These are phyloP conservation scores for Scomber colias DNA, from an alignment of 2,113 vertebrate species.

Conservation along the genomic window DNA sequence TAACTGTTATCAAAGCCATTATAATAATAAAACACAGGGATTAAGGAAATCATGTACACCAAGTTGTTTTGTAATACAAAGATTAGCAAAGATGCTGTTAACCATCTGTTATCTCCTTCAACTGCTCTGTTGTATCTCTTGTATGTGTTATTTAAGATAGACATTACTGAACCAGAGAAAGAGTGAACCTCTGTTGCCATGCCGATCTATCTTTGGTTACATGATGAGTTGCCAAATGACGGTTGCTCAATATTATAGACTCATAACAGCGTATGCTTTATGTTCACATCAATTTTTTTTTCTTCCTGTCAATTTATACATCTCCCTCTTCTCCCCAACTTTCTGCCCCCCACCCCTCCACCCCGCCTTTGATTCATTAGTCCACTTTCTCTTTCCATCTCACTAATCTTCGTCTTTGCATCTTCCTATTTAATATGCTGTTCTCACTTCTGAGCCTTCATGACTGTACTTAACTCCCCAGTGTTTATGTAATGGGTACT, in stretches of 20 bases:
- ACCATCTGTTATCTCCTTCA: not conserved
- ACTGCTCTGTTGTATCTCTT: not conserved
- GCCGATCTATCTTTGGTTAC: slow-evolving; percentile 72
- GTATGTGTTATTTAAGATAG: slow-evolving; percentile 35
- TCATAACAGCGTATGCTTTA: slow-evolving; percentile 45
- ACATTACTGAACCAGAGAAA: slow-evolving; percentile 33
- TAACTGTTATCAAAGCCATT: too few relatives aligned
- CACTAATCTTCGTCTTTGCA: slow-evolving; percentile 37
- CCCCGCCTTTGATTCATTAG: slow-evolving; percentile 17
- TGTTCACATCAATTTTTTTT: not conserved
- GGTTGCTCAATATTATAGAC: slow-evolving; percentile 74
- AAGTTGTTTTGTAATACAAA: not conserved
- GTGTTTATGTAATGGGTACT: slow-evolving; percentile 51
- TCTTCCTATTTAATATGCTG: slow-evolving; percentile 33
- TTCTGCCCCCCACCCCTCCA: not conserved
- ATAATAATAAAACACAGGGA: too few relatives aligned
- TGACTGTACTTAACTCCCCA: slow-evolving; percentile 37
- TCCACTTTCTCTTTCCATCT: slow-evolving; percentile 35
- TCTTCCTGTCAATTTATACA: slow-evolving; percentile 9
- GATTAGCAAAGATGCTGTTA: not conserved
- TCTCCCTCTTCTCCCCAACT: not conserved
- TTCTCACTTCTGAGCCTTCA: slow-evolving; percentile 43
- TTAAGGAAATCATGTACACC: too few relatives aligned
- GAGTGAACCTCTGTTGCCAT: slow-evolving; percentile 69
- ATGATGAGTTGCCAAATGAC: slow-evolving; percentile 52